phyloP scores from a whole-genome alignment of 2,113 vertebrate genomes.

The Chunga burmeisteri region DNA sequence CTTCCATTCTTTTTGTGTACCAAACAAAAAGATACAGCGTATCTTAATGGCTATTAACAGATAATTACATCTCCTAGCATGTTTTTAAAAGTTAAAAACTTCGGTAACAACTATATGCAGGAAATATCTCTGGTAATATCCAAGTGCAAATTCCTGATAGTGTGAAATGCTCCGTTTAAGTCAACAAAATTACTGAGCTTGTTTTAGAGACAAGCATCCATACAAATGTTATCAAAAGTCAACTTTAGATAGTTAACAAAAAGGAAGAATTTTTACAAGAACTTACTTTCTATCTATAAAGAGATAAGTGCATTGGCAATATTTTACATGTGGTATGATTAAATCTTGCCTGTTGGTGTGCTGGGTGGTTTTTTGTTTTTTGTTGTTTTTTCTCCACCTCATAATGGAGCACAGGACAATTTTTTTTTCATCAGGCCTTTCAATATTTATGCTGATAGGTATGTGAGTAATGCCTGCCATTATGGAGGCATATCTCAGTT shows the following conservation, averaged over 20 bases:
- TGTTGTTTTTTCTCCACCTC: neutral
- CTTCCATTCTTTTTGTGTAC: neutral
- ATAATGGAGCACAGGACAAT: neutral
- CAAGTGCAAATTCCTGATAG: neutral
- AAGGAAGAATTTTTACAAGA: neutral
- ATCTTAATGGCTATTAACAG: neutral
- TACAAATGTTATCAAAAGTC: neutral
- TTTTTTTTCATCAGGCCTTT: neutral
- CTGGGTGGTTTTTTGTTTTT: neutral
- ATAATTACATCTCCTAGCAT: neutral
- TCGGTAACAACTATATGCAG: neutral
- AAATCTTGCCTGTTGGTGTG: neutral
- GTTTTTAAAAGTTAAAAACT: neutral
- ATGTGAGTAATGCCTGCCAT: neutral
- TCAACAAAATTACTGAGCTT: neutral
- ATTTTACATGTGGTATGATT: neutral
- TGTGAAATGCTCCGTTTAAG: neutral
- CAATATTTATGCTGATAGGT: constrained; percentile 5
- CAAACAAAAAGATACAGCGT: neutral
- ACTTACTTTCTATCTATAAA: neutral
- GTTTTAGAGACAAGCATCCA: neutral
- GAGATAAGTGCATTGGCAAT: neutral
- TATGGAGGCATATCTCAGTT: neutral
- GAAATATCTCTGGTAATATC: neutral
- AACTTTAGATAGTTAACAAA: neutral